Evolutionary conservation across 2,113 vertebrate genomes (phyloP).

Genomic region (Nicator chloris): DNA sequence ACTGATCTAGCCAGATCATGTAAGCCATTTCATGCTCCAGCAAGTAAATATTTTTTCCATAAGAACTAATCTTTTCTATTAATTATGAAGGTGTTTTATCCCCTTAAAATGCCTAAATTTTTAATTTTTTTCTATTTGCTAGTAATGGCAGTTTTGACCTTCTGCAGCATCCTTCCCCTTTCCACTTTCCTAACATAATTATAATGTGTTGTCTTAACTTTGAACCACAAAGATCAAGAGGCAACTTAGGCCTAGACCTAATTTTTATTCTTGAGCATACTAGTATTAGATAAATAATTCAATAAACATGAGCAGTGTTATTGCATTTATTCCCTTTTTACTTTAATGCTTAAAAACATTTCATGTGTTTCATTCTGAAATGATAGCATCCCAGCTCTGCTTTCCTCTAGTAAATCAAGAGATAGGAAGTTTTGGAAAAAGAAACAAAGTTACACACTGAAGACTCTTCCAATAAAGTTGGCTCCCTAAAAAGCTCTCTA

Average conservation of each 20-base stretch:
- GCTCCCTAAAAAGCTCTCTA: background rate
- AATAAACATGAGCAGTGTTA: background rate
- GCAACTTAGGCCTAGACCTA: background rate
- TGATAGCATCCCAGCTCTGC: background rate
- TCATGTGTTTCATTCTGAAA: background rate
- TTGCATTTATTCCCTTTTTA: background rate
- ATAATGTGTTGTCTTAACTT: background rate
- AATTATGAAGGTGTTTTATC: accelerated
- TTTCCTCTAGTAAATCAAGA: background rate
- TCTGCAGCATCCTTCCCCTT: background rate
- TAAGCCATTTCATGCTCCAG: background rate
- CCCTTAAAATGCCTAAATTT: background rate
- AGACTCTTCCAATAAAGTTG: background rate
- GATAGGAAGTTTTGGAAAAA: background rate
- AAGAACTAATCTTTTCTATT: background rate
- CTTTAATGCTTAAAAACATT: background rate
- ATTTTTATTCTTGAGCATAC: background rate
- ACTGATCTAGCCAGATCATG: background rate
- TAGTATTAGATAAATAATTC: background rate
- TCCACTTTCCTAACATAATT: background rate
- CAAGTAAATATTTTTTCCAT: background rate
- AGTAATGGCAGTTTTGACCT: background rate
- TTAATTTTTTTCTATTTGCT: background rate
- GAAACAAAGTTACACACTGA: background rate
- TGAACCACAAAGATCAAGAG: background rate